These are phyloP conservation scores for Yponomeuta cagnagella DNA, from an alignment of 2,888 invertebrate species.

Conservation along the genomic window DNA sequence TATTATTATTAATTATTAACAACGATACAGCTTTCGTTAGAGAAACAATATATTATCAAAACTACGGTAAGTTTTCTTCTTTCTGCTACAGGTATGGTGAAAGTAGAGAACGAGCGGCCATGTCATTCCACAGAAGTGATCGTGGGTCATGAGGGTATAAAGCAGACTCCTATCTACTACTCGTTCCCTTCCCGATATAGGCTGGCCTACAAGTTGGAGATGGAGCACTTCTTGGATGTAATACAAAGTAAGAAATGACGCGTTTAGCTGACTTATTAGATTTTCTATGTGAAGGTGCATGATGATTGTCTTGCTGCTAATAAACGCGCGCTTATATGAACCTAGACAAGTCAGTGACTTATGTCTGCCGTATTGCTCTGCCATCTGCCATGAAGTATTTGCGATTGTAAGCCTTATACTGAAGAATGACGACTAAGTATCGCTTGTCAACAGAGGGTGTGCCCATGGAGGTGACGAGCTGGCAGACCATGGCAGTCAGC, in stretches of 20 bases:
- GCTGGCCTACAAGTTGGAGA: conserved; percentile 68
- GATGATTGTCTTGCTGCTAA: background rate
- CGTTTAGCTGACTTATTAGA: too few species aligned
- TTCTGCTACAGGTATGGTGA: conserved; percentile 51
- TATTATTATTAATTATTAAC: too few species aligned
- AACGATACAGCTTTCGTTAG: too few species aligned
- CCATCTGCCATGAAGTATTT: too few species aligned
- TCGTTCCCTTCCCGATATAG: conserved; percentile 77
- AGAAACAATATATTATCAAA: background rate
- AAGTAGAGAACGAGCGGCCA: conserved; percentile 72
- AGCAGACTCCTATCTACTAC: conserved; percentile 71
- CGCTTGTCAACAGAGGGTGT: conserved; percentile 34
- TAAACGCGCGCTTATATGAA: background rate
- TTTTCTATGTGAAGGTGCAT: too few species aligned
- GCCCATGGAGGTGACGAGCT: conserved; percentile 52
- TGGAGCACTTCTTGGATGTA: conserved; percentile 78
- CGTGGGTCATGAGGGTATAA: conserved; percentile 52
- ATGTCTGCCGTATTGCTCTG: too few species aligned
- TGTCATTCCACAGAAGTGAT: conserved; percentile 57
- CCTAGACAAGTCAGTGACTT: too few species aligned
- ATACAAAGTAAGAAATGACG: conserved; percentile 53
- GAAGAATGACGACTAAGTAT: background rate
- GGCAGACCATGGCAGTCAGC: conserved; percentile 73
- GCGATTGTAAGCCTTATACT: background rate
- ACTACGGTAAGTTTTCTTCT: background rate